These are phyloP conservation scores for Mormyrops boulengeri DNA, from an alignment of 2,797 vertebrate genomes.

Conservation along the genomic window DNA sequence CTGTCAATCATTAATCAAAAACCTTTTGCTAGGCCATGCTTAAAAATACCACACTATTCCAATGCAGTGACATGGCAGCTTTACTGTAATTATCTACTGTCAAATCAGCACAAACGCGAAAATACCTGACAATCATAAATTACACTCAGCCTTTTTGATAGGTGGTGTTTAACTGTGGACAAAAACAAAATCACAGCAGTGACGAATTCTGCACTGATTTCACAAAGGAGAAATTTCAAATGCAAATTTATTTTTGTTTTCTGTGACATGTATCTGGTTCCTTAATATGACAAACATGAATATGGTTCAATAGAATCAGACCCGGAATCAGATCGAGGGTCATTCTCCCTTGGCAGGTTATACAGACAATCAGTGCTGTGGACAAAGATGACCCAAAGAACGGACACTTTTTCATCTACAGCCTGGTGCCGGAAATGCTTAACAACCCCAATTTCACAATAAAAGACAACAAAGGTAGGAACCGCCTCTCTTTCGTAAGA, in stretches of 20 bases:
- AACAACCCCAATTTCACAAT: slow-evolving; percentile 99
- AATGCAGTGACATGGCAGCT: slow-evolving; percentile 33
- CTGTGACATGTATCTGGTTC: neutral
- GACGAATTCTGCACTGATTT: slow-evolving; percentile 36
- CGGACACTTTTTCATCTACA: slow-evolving; percentile 92
- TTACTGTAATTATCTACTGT: slow-evolving; percentile 30
- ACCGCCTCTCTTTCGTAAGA: slow-evolving; percentile 12
- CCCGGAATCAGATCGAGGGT: neutral
- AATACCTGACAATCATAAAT: slow-evolving; percentile 55
- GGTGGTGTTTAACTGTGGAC: slow-evolving; percentile 59
- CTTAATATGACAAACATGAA: neutral
- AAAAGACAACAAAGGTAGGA: slow-evolving; percentile 91
- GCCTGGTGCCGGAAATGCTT: slow-evolving; percentile 85
- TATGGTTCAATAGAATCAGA: neutral
- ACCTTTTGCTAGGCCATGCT: neutral
- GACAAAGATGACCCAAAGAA: slow-evolving; percentile 93
- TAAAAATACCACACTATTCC: neutral
- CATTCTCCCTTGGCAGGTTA: slow-evolving; percentile 69
- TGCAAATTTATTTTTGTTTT: slow-evolving; percentile 27
- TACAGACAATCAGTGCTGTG: slow-evolving; percentile 89
- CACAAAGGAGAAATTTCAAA: neutral
- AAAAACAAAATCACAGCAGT: slow-evolving; percentile 49
- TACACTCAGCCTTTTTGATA: slow-evolving; percentile 48
- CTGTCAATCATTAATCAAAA: slow-evolving; percentile 9
- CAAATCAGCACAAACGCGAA: slow-evolving; percentile 43